Evolutionary conservation across 1,140 invertebrate species (phyloP), one percentile per base, ranked within the genome.

Genomic region (Apis cerana): DNA sequence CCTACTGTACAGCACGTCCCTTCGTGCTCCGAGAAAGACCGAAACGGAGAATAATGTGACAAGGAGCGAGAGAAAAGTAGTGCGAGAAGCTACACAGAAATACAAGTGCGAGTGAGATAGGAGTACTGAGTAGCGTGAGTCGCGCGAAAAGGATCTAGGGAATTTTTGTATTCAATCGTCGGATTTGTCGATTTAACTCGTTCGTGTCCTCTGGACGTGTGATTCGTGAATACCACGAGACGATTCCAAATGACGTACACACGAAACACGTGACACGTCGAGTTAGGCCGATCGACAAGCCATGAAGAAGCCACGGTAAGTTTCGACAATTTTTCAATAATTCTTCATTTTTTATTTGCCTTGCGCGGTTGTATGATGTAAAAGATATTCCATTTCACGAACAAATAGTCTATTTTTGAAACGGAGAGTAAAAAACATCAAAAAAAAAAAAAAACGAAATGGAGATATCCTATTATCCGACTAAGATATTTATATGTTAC

Each of bases 261-360:
- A 65, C 75, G 80, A 69, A 87, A 89, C 91, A 93, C 90, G 91
- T 92, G 92, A 92, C 92, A 92, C 82, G 85, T 70, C 89, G 88
- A 90, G 83, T 78, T 86, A 82, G 83, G 85, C 86, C 80, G 80
- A 87, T 84, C 87, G 76, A 88, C 86, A 76, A 88, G 87, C 78
- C 90, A 92, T 92, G 91, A 92, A 90, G 91, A 92, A 90, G 87
- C 91, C 91, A 84, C 91, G 91, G 91, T 92, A 85, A 92, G 91
- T 89, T 69, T 64, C 15, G 13, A 2, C 0, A 17, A 19, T 64
- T 54, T 52, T 21, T 43, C 10, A 8, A 7, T 52, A 21, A 52
- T 19, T 61, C 19, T 17, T 12, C 23, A 5, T 61, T 70, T 52
- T 23, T 19, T 19, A 9, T 0, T 5, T 27, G 13, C 23, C 12